Base-by-base conservation (phyloP, 2,888 invertebrate genomes). In the Dorcus parallelipipedus region DNA sequence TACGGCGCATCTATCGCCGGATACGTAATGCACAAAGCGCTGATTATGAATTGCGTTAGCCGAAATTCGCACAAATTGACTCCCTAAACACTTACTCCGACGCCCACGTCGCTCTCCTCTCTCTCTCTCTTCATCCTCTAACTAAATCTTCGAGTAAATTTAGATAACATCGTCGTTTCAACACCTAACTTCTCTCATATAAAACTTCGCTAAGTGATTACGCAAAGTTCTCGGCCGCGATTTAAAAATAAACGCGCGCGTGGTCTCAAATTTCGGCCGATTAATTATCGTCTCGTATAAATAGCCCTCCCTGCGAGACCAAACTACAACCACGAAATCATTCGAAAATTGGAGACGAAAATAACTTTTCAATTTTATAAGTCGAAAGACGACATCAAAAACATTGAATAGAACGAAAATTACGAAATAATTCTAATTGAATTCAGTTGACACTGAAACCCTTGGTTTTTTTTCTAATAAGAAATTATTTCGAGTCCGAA, bases 11-110 rank as follows among this genome's bases (percentile, higher is more conserved):
- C 47, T 38, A 33, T 33, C 45, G 54, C 61, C 60, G 58, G 52
- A 60, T 61, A 64, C 60, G 60, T 64, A 64, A 64, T 64, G 64
- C 62, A 64, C 64, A 64, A 64, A 64, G 64, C 62, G 61, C 62
- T 62, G 62, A 64, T 64, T 64, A 64, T 59, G 58, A 51, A 53
- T 59, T 56, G 52, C 60, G 57, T 57, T 57, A 57, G 52, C 48
- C 41, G 52, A 57, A 59, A 59, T 55, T 49, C 55, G 48, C 54
- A 48, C 59, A 59, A 59, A 59, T 59, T 54, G 54, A 55, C 51
- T 54, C 51, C 48, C 55, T 55, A 51, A 59, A 59, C 54, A 45
- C 50, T 51, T 41, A 45, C 58, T 38, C 38, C 50, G 42, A 38
- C 56, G 33, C 38, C 39, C 20, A n/a, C 50, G 9, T 17, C 47